Evolutionary conservation across 1,140 invertebrate species (phyloP), one percentile per base, ranked within the genome.

Genomic region (Wasmannia auropunctata): DNA sequence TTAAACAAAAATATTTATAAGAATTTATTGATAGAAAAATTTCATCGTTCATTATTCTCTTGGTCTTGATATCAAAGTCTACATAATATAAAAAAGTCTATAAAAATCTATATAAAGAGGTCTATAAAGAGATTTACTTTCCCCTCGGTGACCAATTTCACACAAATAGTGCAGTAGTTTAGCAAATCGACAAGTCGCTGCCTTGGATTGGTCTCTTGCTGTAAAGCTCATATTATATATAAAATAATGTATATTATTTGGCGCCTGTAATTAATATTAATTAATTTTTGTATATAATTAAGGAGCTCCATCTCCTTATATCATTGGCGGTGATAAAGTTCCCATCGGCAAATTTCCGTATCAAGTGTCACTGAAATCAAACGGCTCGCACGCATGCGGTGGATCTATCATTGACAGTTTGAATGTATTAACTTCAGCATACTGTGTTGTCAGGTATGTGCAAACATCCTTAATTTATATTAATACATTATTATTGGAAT

Each of bases 401-500:
- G 74, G 56, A 46, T 76, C 74, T 16, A 62, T 76, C 7, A 1
- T 76, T 7, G 3, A 34, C 28, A 3, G 6, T 3, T n/a, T 3
- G 14, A 76, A n/a, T 3, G 3, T 76, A 16, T 43, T 76, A n/a
- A 76, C 56, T 2, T 37, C 74, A 46, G 74, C 74, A n/a, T 25
- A 62, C 46, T 76, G 56, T n/a, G 37, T 76, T 5, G 1, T 1
- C 0, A 56, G 19, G 74, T 76, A 76, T 10, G 56, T 46, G n/a
- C 14, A 62, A 76, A 76, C 8, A 75, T 22, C 58, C 25, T 4
- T 4, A 19, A 43, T 58, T 10, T 58, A 60, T 34, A 37, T 37
- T 16, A 19, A 11, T 46, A 46, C 16, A 46, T 46, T 14, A 14
- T 51, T 51, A 51, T 3, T n/a, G n/a, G 7, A 51, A 51, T 51